These are phyloP conservation scores for Exocentrus adspersus DNA, from an alignment of 2,888 invertebrate species.

Conservation along the genomic window DNA sequence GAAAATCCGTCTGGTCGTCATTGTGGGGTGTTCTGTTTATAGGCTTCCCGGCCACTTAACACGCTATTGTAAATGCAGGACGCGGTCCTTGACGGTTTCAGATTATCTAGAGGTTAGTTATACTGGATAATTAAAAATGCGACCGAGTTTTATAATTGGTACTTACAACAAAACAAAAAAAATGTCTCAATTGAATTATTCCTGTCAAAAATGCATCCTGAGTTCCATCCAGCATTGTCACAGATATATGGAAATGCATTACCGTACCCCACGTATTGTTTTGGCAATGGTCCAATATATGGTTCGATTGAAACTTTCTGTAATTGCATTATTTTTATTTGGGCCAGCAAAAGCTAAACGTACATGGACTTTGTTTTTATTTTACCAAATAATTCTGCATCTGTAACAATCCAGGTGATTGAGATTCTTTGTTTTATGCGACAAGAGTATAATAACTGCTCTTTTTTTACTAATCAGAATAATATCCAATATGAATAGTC, in stretches of 20 bases:
- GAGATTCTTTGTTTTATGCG: no score
- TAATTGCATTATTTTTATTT: background rate
- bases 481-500: no score
- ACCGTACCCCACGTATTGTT: background rate
- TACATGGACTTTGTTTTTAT: background rate
- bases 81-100: background rate
- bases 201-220: no score
- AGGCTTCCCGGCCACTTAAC: background rate
- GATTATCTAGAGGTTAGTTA: no score
- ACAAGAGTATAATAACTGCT: no score
- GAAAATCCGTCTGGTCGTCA: conserved; percentile 9
- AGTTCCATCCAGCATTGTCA: no score
- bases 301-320: background rate
- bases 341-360: background rate
- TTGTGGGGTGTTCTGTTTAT: background rate
- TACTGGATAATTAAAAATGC: background rate
- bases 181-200: no score
- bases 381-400: no score
- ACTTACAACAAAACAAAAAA: background rate
- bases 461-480: no score
- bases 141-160: background rate
- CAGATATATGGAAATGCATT: background rate
- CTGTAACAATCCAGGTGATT: no score
- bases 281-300: background rate
- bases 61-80: background rate